phyloP scores from a whole-genome alignment of 2,113 vertebrate species.

The Centropristis striata region DNA sequence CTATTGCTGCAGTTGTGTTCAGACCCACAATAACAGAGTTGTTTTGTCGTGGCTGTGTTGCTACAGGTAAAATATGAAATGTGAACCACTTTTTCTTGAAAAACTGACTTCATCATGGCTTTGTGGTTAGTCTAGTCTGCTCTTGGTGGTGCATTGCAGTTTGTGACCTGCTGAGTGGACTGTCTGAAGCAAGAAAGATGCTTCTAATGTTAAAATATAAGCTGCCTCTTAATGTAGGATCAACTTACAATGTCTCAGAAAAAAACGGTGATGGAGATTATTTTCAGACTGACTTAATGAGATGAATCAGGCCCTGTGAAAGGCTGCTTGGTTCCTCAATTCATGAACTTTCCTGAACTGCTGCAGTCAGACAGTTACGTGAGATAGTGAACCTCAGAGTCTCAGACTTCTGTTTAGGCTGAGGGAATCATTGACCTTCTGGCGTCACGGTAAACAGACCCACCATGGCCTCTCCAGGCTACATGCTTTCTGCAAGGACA shows the following conservation, averaged over 20 bases:
- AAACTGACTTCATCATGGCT: not conserved
- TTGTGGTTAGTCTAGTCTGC: not conserved
- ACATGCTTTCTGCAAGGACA: not conserved
- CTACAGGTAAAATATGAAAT: not conserved
- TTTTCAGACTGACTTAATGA: not conserved
- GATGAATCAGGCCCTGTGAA: not conserved
- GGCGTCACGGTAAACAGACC: too few relatives aligned
- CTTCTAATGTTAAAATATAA: constrained; percentile 13
- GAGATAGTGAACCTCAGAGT: not conserved
- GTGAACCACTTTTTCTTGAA: not conserved
- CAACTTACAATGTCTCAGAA: constrained; percentile 2
- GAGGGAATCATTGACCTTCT: not conserved
- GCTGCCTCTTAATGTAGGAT: constrained; percentile 1
- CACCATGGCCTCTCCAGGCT: too few relatives aligned
- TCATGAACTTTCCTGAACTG: not conserved
- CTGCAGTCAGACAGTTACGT: not conserved
- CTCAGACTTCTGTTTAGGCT: not conserved
- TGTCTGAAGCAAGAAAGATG: not conserved
- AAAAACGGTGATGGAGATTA: not conserved
- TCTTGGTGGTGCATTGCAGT: constrained; percentile 12
- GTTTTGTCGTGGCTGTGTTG: not conserved
- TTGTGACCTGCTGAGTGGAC: constrained; percentile 13
- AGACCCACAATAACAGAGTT: not conserved
- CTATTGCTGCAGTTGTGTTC: not conserved
- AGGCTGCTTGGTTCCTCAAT: not conserved